Conservation (phyloP, 1,140 invertebrate species). For the Thalassaphorura encarpata region DNA sequence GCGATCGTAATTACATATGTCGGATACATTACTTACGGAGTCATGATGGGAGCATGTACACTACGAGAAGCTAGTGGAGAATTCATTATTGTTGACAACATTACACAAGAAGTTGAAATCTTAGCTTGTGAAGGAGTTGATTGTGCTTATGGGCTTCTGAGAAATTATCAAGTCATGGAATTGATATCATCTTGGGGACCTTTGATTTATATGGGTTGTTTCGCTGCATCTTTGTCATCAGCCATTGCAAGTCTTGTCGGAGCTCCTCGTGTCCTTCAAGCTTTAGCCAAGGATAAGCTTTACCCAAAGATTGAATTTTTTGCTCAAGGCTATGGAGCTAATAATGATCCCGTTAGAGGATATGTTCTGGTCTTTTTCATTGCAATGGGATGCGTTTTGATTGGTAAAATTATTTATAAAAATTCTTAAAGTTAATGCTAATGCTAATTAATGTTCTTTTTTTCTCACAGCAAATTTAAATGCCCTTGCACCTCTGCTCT, state of each 20-base stretch:
- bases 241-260: conserved; percentile 55
- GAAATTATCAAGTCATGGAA: conserved; percentile 43
- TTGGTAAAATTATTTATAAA: conserved; percentile 50
- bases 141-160: conserved; percentile 41
- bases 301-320: conserved; percentile 54
- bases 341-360: conserved; percentile 53
- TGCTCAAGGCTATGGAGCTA: conserved; percentile 49
- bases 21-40: conserved; percentile 44
- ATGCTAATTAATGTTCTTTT: too few relatives aligned
- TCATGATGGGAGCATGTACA: conserved; percentile 41
- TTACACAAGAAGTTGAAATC: too few relatives aligned
- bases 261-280: conserved; percentile 48
- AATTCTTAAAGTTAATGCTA: too few relatives aligned
- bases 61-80: conserved; percentile 41
- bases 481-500: conserved; percentile 50
- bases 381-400: conserved; percentile 49
- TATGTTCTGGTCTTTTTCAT: conserved; percentile 53
- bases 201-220: conserved; percentile 48
- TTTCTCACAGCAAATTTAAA: conserved; percentile 43
- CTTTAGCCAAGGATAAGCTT: conserved; percentile 53
- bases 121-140: background rate
- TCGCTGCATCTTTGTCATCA: conserved; percentile 55
- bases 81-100: too few relatives aligned
- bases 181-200: conserved; percentile 48
- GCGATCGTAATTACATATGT: conserved; percentile 47